phyloP scores from a whole-genome alignment of 2,797 vertebrate species.

The Phalanger gymnotis region DNA sequence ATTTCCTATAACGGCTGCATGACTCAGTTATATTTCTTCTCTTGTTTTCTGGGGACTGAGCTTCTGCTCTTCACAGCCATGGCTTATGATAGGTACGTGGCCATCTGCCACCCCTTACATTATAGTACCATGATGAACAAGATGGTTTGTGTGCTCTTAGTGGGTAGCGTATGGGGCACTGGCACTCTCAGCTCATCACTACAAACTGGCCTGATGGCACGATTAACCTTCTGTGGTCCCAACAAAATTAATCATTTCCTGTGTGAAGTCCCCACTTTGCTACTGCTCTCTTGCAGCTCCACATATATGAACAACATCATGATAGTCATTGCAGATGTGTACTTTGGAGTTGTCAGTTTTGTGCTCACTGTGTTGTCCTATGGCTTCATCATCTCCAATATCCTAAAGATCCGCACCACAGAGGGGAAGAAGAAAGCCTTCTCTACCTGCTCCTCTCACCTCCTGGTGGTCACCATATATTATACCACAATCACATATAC shows the following conservation, averaged over 20 bases:
- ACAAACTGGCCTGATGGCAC: slow-evolving; percentile 29
- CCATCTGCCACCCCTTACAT: slow-evolving; percentile 12
- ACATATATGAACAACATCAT: neutral
- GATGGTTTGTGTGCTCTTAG: neutral
- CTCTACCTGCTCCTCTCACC: slow-evolving; percentile 57
- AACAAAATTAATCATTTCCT: slow-evolving; percentile 41
- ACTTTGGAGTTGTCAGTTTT: neutral
- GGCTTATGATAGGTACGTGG: slow-evolving; percentile 53
- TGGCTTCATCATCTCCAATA: neutral
- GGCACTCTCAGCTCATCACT: neutral
- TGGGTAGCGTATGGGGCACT: neutral
- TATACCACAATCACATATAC: slow-evolving; percentile 38
- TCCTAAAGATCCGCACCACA: neutral
- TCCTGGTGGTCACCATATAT: slow-evolving; percentile 32
- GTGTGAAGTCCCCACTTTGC: slow-evolving; percentile 42
- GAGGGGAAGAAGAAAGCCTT: slow-evolving; percentile 26
- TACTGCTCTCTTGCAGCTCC: slow-evolving; percentile 16
- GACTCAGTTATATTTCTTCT: slow-evolving; percentile 58
- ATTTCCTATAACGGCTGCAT: slow-evolving; percentile 59
- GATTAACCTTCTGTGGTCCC: slow-evolving; percentile 26
- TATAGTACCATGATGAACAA: neutral
- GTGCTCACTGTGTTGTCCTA: slow-evolving; percentile 6
- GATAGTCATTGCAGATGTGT: neutral
- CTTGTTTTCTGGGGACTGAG: slow-evolving; percentile 38
- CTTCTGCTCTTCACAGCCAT: slow-evolving; percentile 38